phyloP scores from a whole-genome alignment of 1,140 invertebrate genomes.

The Eulimnadia texana region DNA sequence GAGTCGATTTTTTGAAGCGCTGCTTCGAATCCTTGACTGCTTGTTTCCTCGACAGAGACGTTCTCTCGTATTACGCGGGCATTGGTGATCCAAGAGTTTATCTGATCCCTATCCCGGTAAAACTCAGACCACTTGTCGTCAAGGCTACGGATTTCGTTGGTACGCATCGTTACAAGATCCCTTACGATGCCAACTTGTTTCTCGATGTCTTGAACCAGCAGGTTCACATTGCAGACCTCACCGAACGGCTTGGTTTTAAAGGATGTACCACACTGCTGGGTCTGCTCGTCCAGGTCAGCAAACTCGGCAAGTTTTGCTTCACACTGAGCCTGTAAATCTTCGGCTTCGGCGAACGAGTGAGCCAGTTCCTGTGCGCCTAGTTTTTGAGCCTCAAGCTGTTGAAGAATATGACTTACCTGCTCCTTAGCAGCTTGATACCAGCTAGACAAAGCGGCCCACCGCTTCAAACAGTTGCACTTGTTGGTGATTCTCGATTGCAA shows the following conservation, averaged over 20 bases:
- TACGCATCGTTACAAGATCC: constrained; percentile 37
- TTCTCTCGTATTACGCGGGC: constrained; percentile 22
- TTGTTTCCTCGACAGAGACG: constrained; percentile 20
- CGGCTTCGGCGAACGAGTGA: constrained; percentile 31
- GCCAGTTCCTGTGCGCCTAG: constrained; percentile 44
- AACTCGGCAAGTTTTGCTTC: constrained; percentile 50
- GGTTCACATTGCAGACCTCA: constrained; percentile 48
- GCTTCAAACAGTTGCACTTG: constrained; percentile 58
- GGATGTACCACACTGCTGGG: constrained; percentile 33
- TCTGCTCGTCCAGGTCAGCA: constrained; percentile 48
- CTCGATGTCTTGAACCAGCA: constrained; percentile 52
- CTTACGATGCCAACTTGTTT: constrained; percentile 33
- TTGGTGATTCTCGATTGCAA: constrained; percentile 55
- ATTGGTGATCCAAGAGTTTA: constrained; percentile 20
- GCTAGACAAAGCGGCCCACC: constrained; percentile 63
- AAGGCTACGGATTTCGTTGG: constrained; percentile 51
- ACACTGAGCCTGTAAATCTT: constrained; percentile 45
- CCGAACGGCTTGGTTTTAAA: constrained; percentile 49
- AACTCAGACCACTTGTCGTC: constrained; percentile 25
- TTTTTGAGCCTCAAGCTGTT: constrained; percentile 58
- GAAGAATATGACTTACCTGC: constrained; percentile 61
- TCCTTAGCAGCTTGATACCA: constrained; percentile 68
- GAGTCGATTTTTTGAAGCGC: constrained; percentile 39
- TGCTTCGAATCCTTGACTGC: constrained; percentile 39
- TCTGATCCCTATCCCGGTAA: constrained; percentile 23